Conservation (phyloP, 2,888 invertebrate species). For the Aporophyla nigra region DNA sequence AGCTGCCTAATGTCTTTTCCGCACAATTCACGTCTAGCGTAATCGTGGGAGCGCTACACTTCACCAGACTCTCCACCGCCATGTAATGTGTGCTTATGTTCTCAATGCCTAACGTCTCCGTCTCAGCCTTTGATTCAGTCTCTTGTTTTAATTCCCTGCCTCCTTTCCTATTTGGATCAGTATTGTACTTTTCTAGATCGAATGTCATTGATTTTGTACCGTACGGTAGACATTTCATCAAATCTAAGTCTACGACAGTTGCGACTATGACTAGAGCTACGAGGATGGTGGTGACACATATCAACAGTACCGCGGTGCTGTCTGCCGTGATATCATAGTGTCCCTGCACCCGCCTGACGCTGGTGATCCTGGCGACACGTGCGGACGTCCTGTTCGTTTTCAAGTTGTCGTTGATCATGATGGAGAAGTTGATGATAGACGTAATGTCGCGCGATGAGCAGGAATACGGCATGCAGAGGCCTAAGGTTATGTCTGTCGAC, state of each 20-base stretch:
- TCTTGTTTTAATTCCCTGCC: constrained; percentile 63
- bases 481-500: constrained; percentile 82
- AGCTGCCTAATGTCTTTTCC: constrained; percentile 80
- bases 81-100: constrained; percentile 77
- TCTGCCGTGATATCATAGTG: constrained; percentile 78
- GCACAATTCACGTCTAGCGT: constrained; percentile 84
- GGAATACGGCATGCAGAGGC: constrained; percentile 87
- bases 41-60: constrained; percentile 78
- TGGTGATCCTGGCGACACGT: constrained; percentile 77
- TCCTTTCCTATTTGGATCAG: constrained; percentile 69
- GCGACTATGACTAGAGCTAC: constrained; percentile 81
- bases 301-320: constrained; percentile 77
- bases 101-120: constrained; percentile 73
- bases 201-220: constrained; percentile 80
- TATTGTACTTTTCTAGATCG: constrained; percentile 82
- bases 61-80: constrained; percentile 77
- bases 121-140: constrained; percentile 68
- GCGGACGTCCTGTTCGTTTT: constrained; percentile 82
- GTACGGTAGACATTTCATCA: constrained; percentile 77
- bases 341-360: constrained; percentile 76
- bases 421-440: constrained; percentile 87
- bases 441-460: constrained; percentile 85
- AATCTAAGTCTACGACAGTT: constrained; percentile 85
- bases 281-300: constrained; percentile 77
- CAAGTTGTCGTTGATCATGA: constrained; percentile 85